Evolutionary conservation across 2,113 vertebrate species (phyloP).

Genomic region (Oryzias woworae): DNA sequence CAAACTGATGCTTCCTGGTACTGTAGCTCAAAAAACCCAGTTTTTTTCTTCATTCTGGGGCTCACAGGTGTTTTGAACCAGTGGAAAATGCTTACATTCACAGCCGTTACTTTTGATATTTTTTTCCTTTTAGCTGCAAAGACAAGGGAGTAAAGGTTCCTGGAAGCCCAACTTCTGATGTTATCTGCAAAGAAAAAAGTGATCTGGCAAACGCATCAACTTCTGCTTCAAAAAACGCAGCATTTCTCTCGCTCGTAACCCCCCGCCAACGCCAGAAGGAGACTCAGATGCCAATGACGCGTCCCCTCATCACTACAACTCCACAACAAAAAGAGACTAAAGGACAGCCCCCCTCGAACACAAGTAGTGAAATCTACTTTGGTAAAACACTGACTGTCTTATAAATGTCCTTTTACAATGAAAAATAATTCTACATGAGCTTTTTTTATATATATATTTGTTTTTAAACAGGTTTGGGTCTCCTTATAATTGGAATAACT

Average conservation of each 20-base stretch:
- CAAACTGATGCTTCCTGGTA: too few relatives aligned
- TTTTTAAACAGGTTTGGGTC: constrained; percentile 35
- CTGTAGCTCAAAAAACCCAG: too few relatives aligned
- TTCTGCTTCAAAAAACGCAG: neutral
- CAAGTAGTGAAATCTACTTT: neutral
- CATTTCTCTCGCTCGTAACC: neutral
- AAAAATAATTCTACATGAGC: constrained; percentile 2
- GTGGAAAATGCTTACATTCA: neutral
- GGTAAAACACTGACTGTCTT: constrained; percentile 30
- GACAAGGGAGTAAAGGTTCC: constrained; percentile 13
- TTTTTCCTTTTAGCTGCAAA: constrained; percentile 48
- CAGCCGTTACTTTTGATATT: neutral
- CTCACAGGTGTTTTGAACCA: too few relatives aligned
- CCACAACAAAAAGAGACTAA: too few relatives aligned
- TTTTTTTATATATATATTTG: neutral
- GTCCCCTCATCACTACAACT: neutral
- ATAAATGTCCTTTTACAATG: neutral
- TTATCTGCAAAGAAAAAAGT: constrained; percentile 27
- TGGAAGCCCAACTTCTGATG: constrained; percentile 40
- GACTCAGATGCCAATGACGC: neutral
- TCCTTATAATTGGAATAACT: constrained; percentile 40
- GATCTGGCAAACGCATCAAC: fast-evolving
- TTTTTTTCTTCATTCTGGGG: too few relatives aligned
- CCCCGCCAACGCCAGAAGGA: neutral
- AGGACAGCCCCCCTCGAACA: fast-evolving